A percentile compares a stretch with the other conserved stretches of the same genome.
Conservation (phyloP, 2,888 invertebrate species). For the Catonia carolina region DNA sequence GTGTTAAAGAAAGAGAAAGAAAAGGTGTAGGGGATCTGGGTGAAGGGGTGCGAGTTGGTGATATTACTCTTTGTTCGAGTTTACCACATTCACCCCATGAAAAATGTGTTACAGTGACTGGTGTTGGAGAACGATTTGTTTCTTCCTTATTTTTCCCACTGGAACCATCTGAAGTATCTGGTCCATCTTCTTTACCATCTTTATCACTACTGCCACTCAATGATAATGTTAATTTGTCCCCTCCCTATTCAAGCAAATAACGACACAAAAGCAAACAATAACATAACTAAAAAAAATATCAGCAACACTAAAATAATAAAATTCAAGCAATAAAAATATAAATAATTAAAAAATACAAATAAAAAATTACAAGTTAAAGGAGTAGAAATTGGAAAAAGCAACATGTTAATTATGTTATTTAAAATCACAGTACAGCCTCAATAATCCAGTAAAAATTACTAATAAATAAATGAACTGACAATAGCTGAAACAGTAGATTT, state of each 20-base stretch:
- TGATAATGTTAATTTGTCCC: slow-evolving; percentile 41
- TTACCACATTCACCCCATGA: slow-evolving; percentile 48
- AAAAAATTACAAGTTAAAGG: neutral
- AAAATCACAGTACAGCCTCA: too few species aligned
- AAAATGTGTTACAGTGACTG: slow-evolving; percentile 58
- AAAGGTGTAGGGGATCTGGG: slow-evolving; percentile 28
- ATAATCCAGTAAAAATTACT: too few species aligned
- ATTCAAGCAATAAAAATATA: slow-evolving; percentile 5
- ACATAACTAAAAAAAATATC: slow-evolving; percentile 21
- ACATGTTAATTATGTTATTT: too few species aligned
- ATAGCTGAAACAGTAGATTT: too few species aligned
- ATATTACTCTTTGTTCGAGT: slow-evolving; percentile 42
- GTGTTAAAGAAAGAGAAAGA: slow-evolving; percentile 29
- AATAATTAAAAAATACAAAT: slow-evolving; percentile 20
- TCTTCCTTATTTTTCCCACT: slow-evolving; percentile 17
- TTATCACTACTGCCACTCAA: slow-evolving; percentile 33
- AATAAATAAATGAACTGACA: too few species aligned
- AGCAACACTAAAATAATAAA: slow-evolving; percentile 19
- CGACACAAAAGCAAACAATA: slow-evolving; percentile 8
- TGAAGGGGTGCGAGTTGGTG: slow-evolving; percentile 33
- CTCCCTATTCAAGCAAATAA: slow-evolving; percentile 37
- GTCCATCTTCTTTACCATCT: slow-evolving; percentile 14
- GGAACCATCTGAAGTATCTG: slow-evolving; percentile 28
- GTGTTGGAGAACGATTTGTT: slow-evolving; percentile 37
- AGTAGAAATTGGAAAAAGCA: too few species aligned